Conservation (phyloP, 2,888 invertebrate genomes). For the Aphodius granarius region DNA sequence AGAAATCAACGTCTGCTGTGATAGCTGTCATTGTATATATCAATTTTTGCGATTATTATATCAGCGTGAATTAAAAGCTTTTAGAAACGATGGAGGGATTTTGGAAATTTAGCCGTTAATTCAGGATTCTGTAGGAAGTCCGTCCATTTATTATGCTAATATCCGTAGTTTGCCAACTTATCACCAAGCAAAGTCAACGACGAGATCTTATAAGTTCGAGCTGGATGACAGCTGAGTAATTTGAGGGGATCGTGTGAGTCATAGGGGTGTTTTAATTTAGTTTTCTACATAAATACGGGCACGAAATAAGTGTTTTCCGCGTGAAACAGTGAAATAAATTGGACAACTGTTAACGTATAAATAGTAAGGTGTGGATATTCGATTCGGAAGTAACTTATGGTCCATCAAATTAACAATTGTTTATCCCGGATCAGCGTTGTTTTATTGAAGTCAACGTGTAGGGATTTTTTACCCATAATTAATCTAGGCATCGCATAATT, state of each 20-base stretch:
- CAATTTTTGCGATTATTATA: not conserved
- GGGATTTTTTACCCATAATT: not conserved
- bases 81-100: not conserved
- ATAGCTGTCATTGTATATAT: not conserved
- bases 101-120: not conserved
- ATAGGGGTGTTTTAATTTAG: not conserved
- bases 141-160: not conserved
- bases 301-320: not conserved
- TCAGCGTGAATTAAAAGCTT: not conserved
- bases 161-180: not conserved
- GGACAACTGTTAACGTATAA: not conserved
- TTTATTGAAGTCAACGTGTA: not conserved
- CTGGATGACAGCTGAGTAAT: not conserved
- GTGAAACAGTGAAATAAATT: not conserved
- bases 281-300: not conserved
- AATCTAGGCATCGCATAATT: not conserved
- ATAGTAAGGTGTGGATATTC: not conserved
- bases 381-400: not conserved
- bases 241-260: not conserved
- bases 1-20: too few species aligned
- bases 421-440: not conserved
- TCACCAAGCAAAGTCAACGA: not conserved
- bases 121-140: not conserved
- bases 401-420: not conserved
- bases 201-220: not conserved